A percentile compares a stretch with the other conserved stretches of the same genome.
phyloP scores from a whole-genome alignment of 2,797 vertebrate species.

The Premnoplex brunnescens region DNA sequence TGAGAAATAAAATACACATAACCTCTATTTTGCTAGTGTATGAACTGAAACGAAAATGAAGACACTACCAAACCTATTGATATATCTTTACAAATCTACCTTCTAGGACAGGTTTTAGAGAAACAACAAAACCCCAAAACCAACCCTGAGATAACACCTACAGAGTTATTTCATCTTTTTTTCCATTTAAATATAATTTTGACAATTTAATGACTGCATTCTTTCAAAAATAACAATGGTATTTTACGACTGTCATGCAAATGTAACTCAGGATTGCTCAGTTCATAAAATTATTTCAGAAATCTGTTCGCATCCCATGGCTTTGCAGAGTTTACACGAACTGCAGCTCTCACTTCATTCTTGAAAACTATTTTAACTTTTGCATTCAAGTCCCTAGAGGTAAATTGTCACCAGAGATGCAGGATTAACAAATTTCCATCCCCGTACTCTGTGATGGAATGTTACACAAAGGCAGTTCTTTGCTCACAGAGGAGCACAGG shows the following conservation, averaged over 20 bases:
- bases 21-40: neutral
- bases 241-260: conserved; percentile 52
- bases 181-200: conserved; percentile 27
- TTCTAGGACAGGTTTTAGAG: neutral
- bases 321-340: conserved; percentile 64
- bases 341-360: conserved; percentile 41
- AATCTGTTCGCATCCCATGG: conserved; percentile 46
- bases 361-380: conserved; percentile 35
- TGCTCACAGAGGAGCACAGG: neutral
- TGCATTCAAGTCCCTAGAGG: conserved; percentile 38
- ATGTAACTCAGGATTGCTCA: conserved; percentile 15
- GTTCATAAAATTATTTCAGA: conserved; percentile 54
- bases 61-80: neutral
- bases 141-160: neutral
- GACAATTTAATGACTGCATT: conserved; percentile 55
- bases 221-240: conserved; percentile 46
- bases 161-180: conserved; percentile 9
- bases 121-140: fast-evolving
- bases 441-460: neutral
- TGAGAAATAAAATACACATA: neutral
- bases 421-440: conserved; percentile 36
- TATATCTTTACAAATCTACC: neutral
- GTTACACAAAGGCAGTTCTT: neutral
- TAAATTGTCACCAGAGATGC: neutral
- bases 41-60: neutral